Evolutionary conservation across 2,797 vertebrate genomes (phyloP).

Genomic region (Champsocephalus esox): DNA sequence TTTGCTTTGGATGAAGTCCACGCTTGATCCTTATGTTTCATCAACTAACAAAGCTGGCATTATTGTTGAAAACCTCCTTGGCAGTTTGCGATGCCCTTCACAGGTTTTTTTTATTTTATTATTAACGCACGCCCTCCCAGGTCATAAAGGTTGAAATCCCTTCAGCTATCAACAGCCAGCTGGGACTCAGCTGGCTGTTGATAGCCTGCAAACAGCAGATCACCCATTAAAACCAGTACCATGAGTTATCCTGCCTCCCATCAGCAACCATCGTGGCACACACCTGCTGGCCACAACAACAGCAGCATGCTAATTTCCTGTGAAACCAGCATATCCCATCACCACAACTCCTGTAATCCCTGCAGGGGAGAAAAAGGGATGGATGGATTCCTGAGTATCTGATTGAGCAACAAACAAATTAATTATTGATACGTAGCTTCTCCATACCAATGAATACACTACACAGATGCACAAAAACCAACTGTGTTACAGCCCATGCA

Average conservation of each 20-base stretch:
- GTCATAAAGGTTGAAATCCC: slow-evolving; percentile 17
- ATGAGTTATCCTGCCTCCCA: slow-evolving; percentile 30
- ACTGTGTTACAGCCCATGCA: slow-evolving; percentile 48
- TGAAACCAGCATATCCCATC: slow-evolving; percentile 59
- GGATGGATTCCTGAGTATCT: slow-evolving; percentile 70
- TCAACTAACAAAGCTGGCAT: slow-evolving; percentile 14
- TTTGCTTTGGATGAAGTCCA: no score
- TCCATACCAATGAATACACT: slow-evolving; percentile 56
- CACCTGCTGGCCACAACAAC: slow-evolving; percentile 45
- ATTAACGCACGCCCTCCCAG: slow-evolving; percentile 16
- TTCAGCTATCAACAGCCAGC: slow-evolving; percentile 5
- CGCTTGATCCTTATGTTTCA: slow-evolving; percentile 1
- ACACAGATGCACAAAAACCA: slow-evolving; percentile 55
- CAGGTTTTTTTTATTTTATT: slow-evolving; percentile 1
- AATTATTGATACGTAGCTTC: slow-evolving; percentile 78
- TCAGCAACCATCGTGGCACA: slow-evolving; percentile 40
- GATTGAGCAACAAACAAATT: slow-evolving; percentile 72
- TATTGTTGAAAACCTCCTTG: slow-evolving; percentile 2
- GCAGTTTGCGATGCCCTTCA: slow-evolving; percentile 1
- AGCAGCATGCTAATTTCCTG: slow-evolving; percentile 61
- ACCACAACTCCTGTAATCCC: slow-evolving; percentile 62
- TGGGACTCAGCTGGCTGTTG: not conserved
- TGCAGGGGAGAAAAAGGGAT: slow-evolving; percentile 67
- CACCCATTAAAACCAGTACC: slow-evolving; percentile 32
- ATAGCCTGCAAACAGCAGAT: slow-evolving; percentile 11